Conservation (phyloP, 2,797 vertebrate species). For the Orestias chungarensis region DNA sequence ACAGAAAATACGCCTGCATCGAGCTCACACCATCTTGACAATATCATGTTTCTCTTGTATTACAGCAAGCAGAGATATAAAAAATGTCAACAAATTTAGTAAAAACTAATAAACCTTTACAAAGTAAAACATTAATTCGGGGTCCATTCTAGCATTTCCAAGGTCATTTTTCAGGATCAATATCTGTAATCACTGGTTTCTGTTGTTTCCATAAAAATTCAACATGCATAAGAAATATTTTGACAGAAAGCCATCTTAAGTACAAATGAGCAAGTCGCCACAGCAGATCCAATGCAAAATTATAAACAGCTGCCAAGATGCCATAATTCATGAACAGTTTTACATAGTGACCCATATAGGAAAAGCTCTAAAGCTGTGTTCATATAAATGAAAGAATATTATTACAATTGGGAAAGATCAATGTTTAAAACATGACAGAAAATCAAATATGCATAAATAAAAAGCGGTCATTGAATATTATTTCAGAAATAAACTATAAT, state of each 20-base stretch:
- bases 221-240: neutral
- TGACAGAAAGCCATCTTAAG: neutral
- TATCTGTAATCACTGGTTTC: neutral
- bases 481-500: constrained; percentile 12
- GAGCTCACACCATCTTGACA: constrained; percentile 30
- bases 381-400: neutral
- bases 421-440: neutral
- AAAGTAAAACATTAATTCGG: neutral
- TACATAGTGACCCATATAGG: neutral
- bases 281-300: neutral
- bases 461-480: neutral
- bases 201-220: neutral
- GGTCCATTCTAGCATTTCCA: neutral
- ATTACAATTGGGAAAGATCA: neutral
- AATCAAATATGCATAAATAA: neutral
- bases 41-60: constrained; percentile 29
- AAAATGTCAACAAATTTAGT: constrained; percentile 27
- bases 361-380: neutral
- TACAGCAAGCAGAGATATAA: constrained; percentile 21
- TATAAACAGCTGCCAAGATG: neutral
- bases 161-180: constrained; percentile 1
- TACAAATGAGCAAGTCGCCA: neutral
- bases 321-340: too few species aligned
- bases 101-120: neutral
- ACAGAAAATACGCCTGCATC: constrained; percentile 34